phyloP scores from a whole-genome alignment of 2,797 vertebrate species.

The Protosalanx chinensis region DNA sequence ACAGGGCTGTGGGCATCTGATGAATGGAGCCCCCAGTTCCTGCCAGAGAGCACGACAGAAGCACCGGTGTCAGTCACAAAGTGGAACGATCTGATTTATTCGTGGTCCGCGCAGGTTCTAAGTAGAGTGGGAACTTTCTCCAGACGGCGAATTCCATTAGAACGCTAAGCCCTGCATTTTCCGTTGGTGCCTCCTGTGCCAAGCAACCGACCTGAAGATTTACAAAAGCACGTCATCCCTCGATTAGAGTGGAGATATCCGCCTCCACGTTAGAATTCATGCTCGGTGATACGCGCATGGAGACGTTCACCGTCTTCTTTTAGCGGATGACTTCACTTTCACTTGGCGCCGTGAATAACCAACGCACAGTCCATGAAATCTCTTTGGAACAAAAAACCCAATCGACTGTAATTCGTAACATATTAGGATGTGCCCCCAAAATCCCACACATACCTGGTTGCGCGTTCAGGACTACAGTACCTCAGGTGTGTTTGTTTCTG shows the following conservation, averaged over 20 bases:
- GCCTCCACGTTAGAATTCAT: not conserved
- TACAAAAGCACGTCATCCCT: not conserved
- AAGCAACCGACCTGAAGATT: too few relatives aligned
- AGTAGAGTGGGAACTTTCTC: constrained; percentile 36
- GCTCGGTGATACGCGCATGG: not conserved
- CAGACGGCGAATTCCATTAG: not conserved
- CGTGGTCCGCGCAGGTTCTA: constrained; percentile 27
- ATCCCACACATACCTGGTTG: not conserved
- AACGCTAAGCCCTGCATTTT: too few relatives aligned
- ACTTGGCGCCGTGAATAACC: constrained; percentile 40
- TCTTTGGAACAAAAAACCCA: not conserved
- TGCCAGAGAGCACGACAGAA: constrained; percentile 43
- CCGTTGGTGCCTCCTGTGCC: too few relatives aligned
- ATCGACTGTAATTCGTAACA: not conserved
- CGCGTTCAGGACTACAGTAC: not conserved
- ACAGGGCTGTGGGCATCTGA: constrained; percentile 38
- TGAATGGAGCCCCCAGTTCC: constrained; percentile 32
- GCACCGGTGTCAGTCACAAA: constrained; percentile 26
- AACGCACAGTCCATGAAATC: constrained; percentile 7
- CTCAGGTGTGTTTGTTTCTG: not conserved
- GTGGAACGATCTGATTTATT: constrained; percentile 40
- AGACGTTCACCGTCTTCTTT: not conserved
- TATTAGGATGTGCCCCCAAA: too few relatives aligned
- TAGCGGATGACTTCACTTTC: constrained; percentile 26
- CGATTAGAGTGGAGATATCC: not conserved